Percentiles rank a stretch among this genome's conserved stretches.
phyloP scores from a whole-genome alignment of 2,113 vertebrate species.

The Hippocampus zosterae region DNA sequence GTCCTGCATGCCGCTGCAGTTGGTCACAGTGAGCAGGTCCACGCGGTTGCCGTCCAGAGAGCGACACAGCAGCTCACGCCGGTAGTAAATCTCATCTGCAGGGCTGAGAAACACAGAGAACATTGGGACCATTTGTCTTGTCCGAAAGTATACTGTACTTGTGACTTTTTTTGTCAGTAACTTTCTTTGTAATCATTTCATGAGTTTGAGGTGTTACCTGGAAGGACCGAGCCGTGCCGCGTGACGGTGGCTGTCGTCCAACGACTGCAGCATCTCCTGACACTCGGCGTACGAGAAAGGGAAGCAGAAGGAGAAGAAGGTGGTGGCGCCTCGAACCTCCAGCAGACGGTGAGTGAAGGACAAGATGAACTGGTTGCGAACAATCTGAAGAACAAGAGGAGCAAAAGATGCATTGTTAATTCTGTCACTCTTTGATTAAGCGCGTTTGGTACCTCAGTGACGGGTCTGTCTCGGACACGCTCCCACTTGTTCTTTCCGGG shows the following conservation, averaged over 20 bases:
- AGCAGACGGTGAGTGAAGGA: constrained; percentile 89
- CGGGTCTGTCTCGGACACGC: constrained; percentile 84
- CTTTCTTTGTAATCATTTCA: no score
- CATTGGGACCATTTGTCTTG: not conserved
- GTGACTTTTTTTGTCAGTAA: no score
- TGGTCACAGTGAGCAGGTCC: constrained; percentile 91
- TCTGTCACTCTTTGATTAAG: not conserved
- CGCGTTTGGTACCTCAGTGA: constrained; percentile 74
- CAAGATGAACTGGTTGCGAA: constrained; percentile 88
- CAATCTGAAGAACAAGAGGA: constrained; percentile 71
- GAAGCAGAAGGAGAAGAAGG: constrained; percentile 96
- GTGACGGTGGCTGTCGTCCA: constrained; percentile 80
- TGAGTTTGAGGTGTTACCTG: constrained; percentile 71
- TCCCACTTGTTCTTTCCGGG: constrained; percentile 88
- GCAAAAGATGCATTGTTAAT: constrained; percentile 11
- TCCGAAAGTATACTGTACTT: no score
- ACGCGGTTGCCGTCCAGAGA: constrained; percentile 89
- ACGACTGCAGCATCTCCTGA: constrained; percentile 86
- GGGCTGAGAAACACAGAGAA: constrained; percentile 59
- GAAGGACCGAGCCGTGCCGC: constrained; percentile 69
- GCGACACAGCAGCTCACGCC: constrained; percentile 88
- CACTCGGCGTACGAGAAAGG: constrained; percentile 92
- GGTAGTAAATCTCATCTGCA: constrained; percentile 83
- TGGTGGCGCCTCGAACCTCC: constrained; percentile 83
- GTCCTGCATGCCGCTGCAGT: constrained; percentile 85